A percentile compares a stretch with the other conserved stretches of the same genome.
phyloP scores from a whole-genome alignment of 2,888 invertebrate genomes.

The Amorpha juglandis region DNA sequence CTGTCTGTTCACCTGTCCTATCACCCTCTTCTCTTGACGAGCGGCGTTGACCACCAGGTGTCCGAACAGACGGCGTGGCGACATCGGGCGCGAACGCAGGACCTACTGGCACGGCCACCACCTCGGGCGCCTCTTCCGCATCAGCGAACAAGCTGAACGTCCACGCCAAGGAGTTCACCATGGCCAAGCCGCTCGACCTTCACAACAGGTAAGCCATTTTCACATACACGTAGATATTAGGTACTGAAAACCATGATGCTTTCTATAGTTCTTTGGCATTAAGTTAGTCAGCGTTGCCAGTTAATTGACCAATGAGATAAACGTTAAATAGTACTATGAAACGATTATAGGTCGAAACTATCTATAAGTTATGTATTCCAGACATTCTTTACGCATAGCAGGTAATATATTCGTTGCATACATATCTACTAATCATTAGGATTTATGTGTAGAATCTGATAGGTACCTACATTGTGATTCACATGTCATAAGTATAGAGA shows the following conservation, averaged over 20 bases:
- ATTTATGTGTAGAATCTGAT: not conserved
- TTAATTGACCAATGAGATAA: too few relatives aligned
- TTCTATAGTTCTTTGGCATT: too few relatives aligned
- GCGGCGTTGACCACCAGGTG: conserved; percentile 83
- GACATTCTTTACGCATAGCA: not conserved
- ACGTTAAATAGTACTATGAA: too few relatives aligned
- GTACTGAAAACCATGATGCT: too few relatives aligned
- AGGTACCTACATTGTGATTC: too few relatives aligned
- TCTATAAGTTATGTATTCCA: too few relatives aligned
- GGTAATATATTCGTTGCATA: too few relatives aligned
- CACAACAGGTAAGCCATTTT: conserved; percentile 71
- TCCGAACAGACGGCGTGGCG: conserved; percentile 85
- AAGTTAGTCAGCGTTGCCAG: too few relatives aligned
- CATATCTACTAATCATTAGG: not conserved
- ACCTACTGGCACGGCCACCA: conserved; percentile 62
- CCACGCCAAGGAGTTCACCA: conserved; percentile 95
- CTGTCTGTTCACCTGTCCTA: conserved; percentile 55
- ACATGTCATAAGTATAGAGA: too few relatives aligned
- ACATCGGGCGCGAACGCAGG: conserved; percentile 44
- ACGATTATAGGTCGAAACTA: too few relatives aligned
- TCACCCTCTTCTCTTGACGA: conserved; percentile 80
- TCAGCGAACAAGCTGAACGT: conserved; percentile 89
- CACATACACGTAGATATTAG: too few relatives aligned
- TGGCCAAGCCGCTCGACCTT: conserved; percentile 86
- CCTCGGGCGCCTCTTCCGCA: conserved; percentile 49